Conservation (phyloP, 1,140 invertebrate genomes). For the Coptotermes formosanus region DNA sequence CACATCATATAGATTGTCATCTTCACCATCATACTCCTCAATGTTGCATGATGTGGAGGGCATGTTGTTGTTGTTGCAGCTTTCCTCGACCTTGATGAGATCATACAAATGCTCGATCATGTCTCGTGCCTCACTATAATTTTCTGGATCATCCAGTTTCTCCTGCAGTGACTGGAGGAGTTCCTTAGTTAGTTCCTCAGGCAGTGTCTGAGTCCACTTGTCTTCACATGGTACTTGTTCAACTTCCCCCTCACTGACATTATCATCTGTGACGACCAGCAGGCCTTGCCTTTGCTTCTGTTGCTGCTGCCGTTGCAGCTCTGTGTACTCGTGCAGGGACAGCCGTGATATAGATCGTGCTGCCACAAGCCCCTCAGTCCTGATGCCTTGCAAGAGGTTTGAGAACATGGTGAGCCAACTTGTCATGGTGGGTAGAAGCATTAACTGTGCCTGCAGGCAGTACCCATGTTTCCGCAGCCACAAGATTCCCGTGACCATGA, state of each 20-base stretch:
- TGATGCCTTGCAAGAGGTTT: background rate
- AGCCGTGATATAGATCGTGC: constrained; percentile 55
- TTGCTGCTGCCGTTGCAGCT: constrained; percentile 47
- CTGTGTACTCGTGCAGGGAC: constrained; percentile 63
- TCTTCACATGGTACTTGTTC: constrained; percentile 54
- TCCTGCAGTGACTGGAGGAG: constrained; percentile 66
- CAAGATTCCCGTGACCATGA: constrained; percentile 52
- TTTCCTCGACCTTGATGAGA: constrained; percentile 72
- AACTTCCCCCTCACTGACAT: constrained; percentile 19
- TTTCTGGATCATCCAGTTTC: constrained; percentile 67
- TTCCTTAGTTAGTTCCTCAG: constrained; percentile 72
- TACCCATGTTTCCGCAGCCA: constrained; percentile 57
- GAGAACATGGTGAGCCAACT: constrained; percentile 44
- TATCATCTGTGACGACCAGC: background rate
- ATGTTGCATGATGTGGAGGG: constrained; percentile 34
- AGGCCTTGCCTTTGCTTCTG: constrained; percentile 9
- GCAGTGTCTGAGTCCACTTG: constrained; percentile 68
- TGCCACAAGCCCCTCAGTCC: constrained; percentile 23
- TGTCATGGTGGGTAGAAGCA: constrained; percentile 42
- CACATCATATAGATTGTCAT: constrained; percentile 38
- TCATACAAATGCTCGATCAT: constrained; percentile 78
- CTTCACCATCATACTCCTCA: constrained; percentile 12
- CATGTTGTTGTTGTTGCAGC: constrained; percentile 61
- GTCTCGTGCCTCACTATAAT: constrained; percentile 69
- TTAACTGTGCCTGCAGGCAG: constrained; percentile 45